Base-by-base conservation (phyloP, 2,888 invertebrate species). In the Rhagonycha fulva region DNA sequence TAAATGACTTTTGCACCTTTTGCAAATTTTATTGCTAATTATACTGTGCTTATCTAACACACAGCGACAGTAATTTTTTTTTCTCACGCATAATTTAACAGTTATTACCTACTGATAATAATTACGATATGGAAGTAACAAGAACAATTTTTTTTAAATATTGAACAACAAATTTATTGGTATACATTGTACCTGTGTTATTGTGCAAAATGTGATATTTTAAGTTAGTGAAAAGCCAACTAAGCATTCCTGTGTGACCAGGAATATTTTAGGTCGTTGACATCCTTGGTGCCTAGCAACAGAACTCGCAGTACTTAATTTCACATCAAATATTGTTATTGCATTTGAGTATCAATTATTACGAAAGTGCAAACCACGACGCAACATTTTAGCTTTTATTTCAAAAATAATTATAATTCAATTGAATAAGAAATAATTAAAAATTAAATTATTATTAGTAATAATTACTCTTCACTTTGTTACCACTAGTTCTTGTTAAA, bases 241-340 rank as follows among this genome's bases (percentile, higher is more conserved):
- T 12, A 32, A 62, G 70, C 61, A 70, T 32, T 19, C 24, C 19
- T 61, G 62, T 62, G 68, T 24, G 60, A 63, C 30, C 62, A 72
- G 73, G 73, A 73, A 70, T 73, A 70, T 63, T 70, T 72, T 72
- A 79, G 70, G 79, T 77, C 77, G 76, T 78, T 78, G 79, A 79
- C 79, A 73, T 77, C 69, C 66, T 61, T 14, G 72, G 73, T 71
- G 77, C 79, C 70, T 78, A 77, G 79, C 79, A 79, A 79, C 79
- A 79, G 72, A 63, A 73, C 74, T 62, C 67, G 70, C 14, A 60
- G 77, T 74, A 70, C 69, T 62, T 71, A 76, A 78, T 76, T 76
- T 76, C 70, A 78, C 78, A 71, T 78, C 78, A 76, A 76, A 76
- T 73, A 70, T 73, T 68, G 76, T 72, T 73, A 73, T 77, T 77